These are phyloP conservation scores for Austrofundulus limnaeus DNA, from an alignment of 2,113 vertebrate species.

Conservation along the genomic window DNA sequence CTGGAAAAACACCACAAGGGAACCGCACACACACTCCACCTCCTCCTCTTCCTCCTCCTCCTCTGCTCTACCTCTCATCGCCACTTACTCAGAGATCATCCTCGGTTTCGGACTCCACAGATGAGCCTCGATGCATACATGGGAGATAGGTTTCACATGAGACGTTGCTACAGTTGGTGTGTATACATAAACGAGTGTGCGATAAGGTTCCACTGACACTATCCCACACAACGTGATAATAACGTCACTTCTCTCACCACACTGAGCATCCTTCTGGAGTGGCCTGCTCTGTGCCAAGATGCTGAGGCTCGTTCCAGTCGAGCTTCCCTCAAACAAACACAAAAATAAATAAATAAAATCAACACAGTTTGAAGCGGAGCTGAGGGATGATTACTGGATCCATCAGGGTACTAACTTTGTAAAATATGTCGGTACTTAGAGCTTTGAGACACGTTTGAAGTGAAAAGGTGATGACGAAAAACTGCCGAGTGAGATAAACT, in stretches of 20 bases:
- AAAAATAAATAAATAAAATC: too few species aligned
- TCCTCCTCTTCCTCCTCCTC: conserved; percentile 59
- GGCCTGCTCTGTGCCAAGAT: conserved; percentile 57
- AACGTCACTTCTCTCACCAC: conserved; percentile 72
- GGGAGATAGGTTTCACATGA: conserved; percentile 6
- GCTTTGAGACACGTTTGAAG: too few species aligned
- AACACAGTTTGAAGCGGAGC: background rate
- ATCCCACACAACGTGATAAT: conserved; percentile 73
- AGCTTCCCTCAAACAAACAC: conserved; percentile 28
- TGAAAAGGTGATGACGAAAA: conserved; percentile 13
- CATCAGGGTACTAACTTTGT: background rate
- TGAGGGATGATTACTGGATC: conserved; percentile 25
- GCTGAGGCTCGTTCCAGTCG: conserved; percentile 42
- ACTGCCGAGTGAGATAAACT: conserved; percentile 12
- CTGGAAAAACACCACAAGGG: conserved; percentile 68
- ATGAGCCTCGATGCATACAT: background rate
- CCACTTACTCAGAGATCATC: conserved; percentile 31
- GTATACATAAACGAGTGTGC: conserved; percentile 53
- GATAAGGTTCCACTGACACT: conserved; percentile 62
- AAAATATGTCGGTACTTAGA: too few species aligned
- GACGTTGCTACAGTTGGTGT: conserved; percentile 28
- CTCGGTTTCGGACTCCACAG: conserved; percentile 14
- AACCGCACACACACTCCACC: conserved; percentile 58
- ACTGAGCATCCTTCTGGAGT: conserved; percentile 76
- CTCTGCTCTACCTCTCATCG: conserved; percentile 48